These are phyloP conservation scores for Campylomormyrus numenius DNA, from an alignment of 2,113 vertebrate genomes.

Conservation along the genomic window DNA sequence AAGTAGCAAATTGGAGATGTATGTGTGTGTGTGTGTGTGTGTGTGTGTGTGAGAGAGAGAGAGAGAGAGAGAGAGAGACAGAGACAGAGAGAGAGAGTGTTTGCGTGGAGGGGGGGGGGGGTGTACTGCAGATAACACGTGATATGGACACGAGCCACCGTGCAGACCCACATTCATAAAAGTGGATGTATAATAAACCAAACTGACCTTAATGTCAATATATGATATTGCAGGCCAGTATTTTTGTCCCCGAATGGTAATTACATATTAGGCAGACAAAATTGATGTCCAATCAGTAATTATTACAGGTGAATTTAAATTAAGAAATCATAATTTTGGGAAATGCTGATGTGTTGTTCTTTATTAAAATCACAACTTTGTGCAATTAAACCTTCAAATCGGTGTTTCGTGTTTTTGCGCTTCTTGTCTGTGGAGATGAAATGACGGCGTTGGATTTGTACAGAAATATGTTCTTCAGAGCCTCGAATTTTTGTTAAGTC, in stretches of 20 bases:
- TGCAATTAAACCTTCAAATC: not conserved
- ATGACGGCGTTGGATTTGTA: not conserved
- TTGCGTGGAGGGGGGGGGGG: not conserved
- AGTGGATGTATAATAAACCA: not conserved
- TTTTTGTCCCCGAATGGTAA: not conserved
- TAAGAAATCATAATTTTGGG: not conserved
- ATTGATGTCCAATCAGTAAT: not conserved
- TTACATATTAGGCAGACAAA: not conserved
- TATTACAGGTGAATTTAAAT: not conserved
- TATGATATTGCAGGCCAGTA: not conserved
- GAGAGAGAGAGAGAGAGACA: no score
- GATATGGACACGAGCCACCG: not conserved
- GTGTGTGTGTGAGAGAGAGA: not conserved
- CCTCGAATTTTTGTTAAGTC: not conserved
- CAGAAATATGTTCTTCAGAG: not conserved
- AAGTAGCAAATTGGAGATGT: not conserved
- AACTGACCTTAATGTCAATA: not conserved
- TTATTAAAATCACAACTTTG: not conserved
- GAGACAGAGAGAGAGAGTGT: not conserved
- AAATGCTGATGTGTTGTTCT: not conserved
- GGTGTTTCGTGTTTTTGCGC: not conserved
- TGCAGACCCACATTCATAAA: not conserved
- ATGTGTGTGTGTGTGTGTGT: not conserved
- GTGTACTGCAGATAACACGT: not conserved
- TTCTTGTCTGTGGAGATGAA: not conserved